phyloP scores from a whole-genome alignment of 2,113 vertebrate species.

The Progne subis region DNA sequence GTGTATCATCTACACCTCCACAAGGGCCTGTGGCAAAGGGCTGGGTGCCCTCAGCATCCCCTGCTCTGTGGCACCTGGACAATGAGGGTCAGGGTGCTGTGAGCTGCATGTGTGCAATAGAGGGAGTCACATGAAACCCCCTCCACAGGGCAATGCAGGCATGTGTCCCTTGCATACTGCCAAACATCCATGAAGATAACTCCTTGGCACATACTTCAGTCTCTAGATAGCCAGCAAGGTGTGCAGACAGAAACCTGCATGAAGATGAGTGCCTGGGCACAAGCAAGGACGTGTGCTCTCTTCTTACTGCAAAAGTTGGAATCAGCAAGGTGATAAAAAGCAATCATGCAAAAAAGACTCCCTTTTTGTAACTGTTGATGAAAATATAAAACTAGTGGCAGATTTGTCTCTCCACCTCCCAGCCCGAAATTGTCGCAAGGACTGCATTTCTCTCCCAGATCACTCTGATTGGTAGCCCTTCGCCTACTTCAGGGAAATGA shows the following conservation, averaged over 20 bases:
- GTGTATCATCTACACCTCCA: neutral
- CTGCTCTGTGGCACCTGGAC: neutral
- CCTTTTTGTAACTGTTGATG: neutral
- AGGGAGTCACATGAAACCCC: neutral
- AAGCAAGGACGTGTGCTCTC: neutral
- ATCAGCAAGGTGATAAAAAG: neutral
- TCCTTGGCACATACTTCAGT: neutral
- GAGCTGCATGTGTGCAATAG: accelerated
- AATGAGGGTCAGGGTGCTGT: accelerated
- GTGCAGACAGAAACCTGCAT: neutral
- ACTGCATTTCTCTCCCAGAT: neutral
- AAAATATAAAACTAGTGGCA: neutral
- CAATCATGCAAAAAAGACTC: neutral
- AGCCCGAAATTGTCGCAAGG: neutral
- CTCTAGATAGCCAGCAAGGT: neutral
- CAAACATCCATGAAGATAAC: neutral
- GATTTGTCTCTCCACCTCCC: neutral
- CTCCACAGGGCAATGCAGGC: neutral
- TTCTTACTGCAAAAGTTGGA: neutral
- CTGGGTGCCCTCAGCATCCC: neutral
- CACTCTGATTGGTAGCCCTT: neutral
- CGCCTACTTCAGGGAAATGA: neutral
- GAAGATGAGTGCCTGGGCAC: neutral
- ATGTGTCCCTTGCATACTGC: neutral
- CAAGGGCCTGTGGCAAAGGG: neutral